Evolutionary conservation across 2,888 invertebrate species (phyloP), one percentile per base, ranked within the genome.

Genomic region (Trypoxylon attenuatum): DNA sequence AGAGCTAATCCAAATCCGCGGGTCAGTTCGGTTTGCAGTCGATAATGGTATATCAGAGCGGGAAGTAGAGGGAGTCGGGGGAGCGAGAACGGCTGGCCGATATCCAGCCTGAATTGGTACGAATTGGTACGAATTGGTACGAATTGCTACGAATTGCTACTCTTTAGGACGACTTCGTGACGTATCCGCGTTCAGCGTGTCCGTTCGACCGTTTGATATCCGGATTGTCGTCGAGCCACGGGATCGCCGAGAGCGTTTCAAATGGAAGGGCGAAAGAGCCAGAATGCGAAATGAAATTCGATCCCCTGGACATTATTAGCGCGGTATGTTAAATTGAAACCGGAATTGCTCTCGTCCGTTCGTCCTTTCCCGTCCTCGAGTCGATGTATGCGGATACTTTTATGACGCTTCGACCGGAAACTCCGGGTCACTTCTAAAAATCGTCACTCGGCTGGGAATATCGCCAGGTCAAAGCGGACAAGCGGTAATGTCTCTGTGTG

Each of bases 71-170:
- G 33, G 33, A 33, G 33, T 13, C 10, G 33, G 13, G 13, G 33
- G n/a, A 33, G 8, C 8, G 52, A 27, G 68, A 47, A 50, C 49
- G 38, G 50, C 43, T 38, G 65, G 10, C 55, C 67, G 67, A 68
- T 60, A 66, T 61, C 56, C 55, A 41, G 19, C 66, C 55, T 55
- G 53, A 67, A 59, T 66, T 66, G 67, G 60, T 66, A 67, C 55
- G 51, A 51, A 67, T 46, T 65, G 59, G 59, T 42, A 59, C 54
- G 51, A 51, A 67, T 46, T 65, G 59, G 59, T 42, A 60, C 56
- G 53, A 53, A 69, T 38, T 66, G 61, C 56, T 46, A 60, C 56
- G 50, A 53, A 69, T 50, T 66, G 61, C 52, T 46, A 13, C n/a
- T 57, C 57, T 56, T 60, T 57, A 46, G 53, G 67, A 61, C 43